Evolutionary conservation across 2,113 vertebrate species (phyloP).

Genomic region (Neodon shergylaensis): DNA sequence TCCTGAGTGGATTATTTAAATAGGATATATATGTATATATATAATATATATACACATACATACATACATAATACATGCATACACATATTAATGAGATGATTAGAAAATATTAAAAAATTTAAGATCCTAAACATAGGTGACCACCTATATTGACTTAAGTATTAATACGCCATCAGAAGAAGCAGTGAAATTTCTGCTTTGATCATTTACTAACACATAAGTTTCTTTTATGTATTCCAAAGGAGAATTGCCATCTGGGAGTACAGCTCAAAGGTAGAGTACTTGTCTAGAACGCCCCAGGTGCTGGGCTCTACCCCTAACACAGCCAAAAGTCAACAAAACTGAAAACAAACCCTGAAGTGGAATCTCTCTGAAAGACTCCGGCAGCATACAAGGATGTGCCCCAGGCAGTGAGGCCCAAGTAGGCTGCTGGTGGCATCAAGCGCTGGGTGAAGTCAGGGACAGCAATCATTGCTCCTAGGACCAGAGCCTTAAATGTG

Average conservation of each 20-base stretch:
- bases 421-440: background rate
- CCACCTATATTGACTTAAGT: background rate
- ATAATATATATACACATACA: too few species aligned
- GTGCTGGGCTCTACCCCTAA: background rate
- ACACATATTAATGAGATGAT: background rate
- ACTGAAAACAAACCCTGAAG: background rate
- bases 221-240: background rate
- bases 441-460: background rate
- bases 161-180: background rate
- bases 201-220: background rate
- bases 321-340: background rate
- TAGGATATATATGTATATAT: too few species aligned
- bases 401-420: background rate
- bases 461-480: accelerated
- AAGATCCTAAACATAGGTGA: background rate
- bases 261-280: background rate
- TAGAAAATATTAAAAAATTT: background rate
- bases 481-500: background rate
- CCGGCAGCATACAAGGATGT: too few species aligned
- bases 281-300: background rate
- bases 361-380: background rate
- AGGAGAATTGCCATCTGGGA: background rate
- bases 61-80: too few species aligned
- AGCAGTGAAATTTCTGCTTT: background rate
- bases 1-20: background rate